Conservation (phyloP, 2,888 invertebrate species). For the Erpobdella octoculata region DNA sequence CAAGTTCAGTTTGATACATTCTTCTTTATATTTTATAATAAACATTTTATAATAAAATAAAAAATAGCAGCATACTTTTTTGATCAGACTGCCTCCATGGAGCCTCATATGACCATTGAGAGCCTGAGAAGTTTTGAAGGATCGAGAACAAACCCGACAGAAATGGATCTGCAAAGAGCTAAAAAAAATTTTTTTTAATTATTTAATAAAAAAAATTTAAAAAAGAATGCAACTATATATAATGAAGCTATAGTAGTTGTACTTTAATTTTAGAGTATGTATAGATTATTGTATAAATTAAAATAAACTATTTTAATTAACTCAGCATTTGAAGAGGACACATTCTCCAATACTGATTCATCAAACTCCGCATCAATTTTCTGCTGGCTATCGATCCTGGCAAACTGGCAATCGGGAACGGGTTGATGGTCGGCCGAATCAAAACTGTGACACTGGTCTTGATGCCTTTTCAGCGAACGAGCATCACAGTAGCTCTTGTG, state of each 20-base stretch:
- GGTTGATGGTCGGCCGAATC: no score
- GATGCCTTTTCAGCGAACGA: conserved; percentile 25
- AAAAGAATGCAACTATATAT: background rate
- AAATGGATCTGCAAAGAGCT: background rate
- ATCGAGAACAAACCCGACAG: conserved; percentile 16
- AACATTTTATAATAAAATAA: no score
- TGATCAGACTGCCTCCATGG: conserved; percentile 5
- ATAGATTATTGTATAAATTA: no score
- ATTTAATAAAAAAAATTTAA: no score
- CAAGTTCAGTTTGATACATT: no score
- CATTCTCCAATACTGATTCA: no score
- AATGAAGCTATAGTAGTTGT: background rate
- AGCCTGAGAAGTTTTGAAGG: conserved; percentile 11
- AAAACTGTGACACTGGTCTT: conserved; percentile 20
- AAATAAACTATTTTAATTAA: no score
- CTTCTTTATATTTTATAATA: no score
- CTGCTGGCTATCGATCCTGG: no score
- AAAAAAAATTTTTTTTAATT: background rate
- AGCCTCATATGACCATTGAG: conserved; percentile 23
- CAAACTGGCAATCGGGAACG: no score
- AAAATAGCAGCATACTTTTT: background rate
- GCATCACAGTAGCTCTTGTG: conserved; percentile 28
- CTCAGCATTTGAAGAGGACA: no score
- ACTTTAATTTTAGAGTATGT: background rate
- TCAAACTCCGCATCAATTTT: no score